Conservation (phyloP, 2,888 invertebrate genomes). For the Aphelenchoides bicaudatus region DNA sequence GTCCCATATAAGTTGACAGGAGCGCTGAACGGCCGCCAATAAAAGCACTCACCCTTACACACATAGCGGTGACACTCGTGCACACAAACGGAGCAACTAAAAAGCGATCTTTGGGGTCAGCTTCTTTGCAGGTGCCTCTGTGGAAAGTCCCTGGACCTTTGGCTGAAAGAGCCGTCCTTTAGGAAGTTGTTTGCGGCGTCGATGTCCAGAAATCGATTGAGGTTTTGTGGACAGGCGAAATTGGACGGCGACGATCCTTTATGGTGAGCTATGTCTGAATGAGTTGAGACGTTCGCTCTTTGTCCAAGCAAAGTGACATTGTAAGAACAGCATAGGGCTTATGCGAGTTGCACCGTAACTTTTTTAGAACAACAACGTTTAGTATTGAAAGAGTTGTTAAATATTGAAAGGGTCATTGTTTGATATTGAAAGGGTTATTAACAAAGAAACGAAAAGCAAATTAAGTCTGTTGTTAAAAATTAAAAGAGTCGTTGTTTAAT, state of each 20-base stretch:
- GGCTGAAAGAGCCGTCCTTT: conserved; percentile 35
- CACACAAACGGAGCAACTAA: conserved; percentile 19
- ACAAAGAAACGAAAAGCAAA: no score
- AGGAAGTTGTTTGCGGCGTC: conserved; percentile 23
- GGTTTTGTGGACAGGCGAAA: conserved; percentile 11
- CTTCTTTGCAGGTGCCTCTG: conserved; percentile 23
- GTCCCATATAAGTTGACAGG: no score
- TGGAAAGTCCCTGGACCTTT: conserved; percentile 40
- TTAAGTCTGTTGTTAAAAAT: no score
- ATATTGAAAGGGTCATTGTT: no score
- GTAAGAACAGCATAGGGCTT: conserved; percentile 36
- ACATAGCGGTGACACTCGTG: no score
- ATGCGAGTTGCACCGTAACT: conserved; percentile 24
- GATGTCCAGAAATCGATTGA: conserved; percentile 6
- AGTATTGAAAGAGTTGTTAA: no score
- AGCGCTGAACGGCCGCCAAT: no score
- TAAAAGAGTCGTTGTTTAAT: no score
- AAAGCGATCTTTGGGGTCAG: conserved; percentile 1
- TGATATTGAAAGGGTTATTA: no score
- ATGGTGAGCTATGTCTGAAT: background rate
- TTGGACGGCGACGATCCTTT: conserved; percentile 4
- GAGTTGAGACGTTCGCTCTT: conserved; percentile 23
- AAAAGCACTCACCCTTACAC: no score
- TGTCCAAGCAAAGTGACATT: conserved; percentile 37
- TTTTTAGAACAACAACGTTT: no score